Evolutionary conservation across 2,797 vertebrate genomes (phyloP).

Genomic region (Tamandua tetradactyla): DNA sequence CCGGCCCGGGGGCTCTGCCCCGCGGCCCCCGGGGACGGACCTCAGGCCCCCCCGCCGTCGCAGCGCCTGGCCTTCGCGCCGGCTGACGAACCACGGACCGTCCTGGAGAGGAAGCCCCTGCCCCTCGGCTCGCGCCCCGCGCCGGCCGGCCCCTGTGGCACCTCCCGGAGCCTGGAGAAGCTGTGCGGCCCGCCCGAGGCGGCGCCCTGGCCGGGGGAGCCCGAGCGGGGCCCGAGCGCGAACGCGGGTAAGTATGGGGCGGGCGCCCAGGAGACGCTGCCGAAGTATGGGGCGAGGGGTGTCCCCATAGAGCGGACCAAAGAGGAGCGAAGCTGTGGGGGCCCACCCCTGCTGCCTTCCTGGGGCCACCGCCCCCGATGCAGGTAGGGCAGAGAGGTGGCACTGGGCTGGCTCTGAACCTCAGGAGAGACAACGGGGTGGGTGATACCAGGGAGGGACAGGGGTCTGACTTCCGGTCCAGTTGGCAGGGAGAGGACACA

Average conservation of each 20-base stretch:
- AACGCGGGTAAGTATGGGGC: slow-evolving; percentile 75
- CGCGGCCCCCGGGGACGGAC: slow-evolving; percentile 66
- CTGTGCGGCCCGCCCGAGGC: slow-evolving; percentile 13
- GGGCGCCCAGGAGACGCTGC: not conserved
- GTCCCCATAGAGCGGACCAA: too few relatives aligned
- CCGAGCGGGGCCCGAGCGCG: slow-evolving; percentile 54
- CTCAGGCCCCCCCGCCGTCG: slow-evolving; percentile 72
- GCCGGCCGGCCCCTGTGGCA: not conserved
- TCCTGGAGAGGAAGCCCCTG: slow-evolving; percentile 55
- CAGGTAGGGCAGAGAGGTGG: too few relatives aligned
- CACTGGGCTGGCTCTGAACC: not conserved
- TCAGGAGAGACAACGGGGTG: not conserved
- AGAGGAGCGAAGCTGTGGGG: too few relatives aligned
- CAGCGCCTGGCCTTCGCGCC: slow-evolving; percentile 65
- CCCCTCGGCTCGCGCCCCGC: slow-evolving; percentile 3
- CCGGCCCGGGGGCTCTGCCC: slow-evolving; percentile 43
- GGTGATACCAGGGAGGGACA: not conserved
- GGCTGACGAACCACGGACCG: slow-evolving; percentile 65
- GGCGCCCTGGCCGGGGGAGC: not conserved
- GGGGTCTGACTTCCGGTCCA: not conserved
- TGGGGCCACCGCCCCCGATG: too few relatives aligned
- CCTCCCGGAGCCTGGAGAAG: slow-evolving; percentile 58
- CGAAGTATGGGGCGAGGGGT: not conserved
- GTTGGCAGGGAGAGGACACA: not conserved
- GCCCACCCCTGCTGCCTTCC: too few relatives aligned